Base-by-base conservation (phyloP, 2,113 vertebrate genomes). In the Pongo pygmaeus region DNA sequence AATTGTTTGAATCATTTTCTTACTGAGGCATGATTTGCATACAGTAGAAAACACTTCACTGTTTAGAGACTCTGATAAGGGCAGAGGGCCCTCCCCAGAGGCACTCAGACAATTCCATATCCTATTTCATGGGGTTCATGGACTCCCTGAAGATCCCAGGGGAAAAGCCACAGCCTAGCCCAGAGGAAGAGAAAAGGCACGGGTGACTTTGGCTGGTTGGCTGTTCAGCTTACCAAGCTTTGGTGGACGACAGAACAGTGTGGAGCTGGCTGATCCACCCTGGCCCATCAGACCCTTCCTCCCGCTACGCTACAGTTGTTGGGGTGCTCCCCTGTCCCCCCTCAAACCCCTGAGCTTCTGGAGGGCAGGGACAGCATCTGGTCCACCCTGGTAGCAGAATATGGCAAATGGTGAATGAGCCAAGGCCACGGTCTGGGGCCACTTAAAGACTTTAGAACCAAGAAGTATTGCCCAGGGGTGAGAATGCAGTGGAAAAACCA, bases 261-360 rank as follows among this genome's bases (percentile, higher is more conserved):
- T 0, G 25, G 40, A 3, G 25, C 59, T 1, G 1, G 67, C n/a
- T 5, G 0, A 27, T 38, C 46, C 0, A 6, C n/a, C 55, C 50
- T 10, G 27, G 7, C 27, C 61, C 43, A 9, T 3, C 43, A 35
- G 64, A 18, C 13, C 43, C 43, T 78, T 78, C 75, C 27, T 48
- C 16, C 43, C 8, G 1, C 16, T 30, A 32, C 0, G 0, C 75
- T 18, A 27, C 61, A 32, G 13, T 14, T 14, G 27, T 30, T 13
- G 27, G 30, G 46, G 30, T 22, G 77, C n/a, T 80, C 32, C 50
- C 50, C 50, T 80, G 18, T 17, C 18, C 17, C 17, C 2, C 18
- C 10, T 7, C 0, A 3, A 55, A 46, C 20, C 30, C 78, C 78
- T n/a, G 48, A 14, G 78, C 32, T 55, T 52, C 32, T 25, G 30